Percentiles rank a stretch among this genome's conserved stretches.
Evolutionary conservation across 2,888 invertebrate genomes (phyloP).

Genomic region (Synanthedon vespiformis): DNA sequence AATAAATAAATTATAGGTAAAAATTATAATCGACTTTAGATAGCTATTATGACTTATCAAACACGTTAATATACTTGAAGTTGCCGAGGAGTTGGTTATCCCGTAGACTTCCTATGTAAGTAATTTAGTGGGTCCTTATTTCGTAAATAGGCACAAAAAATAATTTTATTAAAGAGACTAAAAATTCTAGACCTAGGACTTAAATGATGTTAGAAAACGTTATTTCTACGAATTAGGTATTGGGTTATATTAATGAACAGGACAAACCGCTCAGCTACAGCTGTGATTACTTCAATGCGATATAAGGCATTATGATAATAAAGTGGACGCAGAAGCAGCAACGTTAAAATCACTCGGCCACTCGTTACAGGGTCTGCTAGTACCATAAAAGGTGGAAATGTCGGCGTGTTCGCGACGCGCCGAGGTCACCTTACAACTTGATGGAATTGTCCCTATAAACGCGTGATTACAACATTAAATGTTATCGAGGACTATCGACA

Average conservation of each 20-base stretch:
- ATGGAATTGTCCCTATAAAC: constrained; percentile 11
- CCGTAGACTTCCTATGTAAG: too few relatives aligned
- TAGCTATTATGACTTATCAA: too few relatives aligned
- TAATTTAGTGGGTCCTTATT: too few relatives aligned
- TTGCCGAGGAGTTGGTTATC: too few relatives aligned
- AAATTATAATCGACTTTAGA: too few relatives aligned
- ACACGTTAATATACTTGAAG: too few relatives aligned
- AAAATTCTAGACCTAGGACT: too few relatives aligned
- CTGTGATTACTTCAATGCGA: neutral
- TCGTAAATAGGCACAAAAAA: too few relatives aligned
- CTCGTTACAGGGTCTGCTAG: constrained; percentile 28
- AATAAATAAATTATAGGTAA: too few relatives aligned
- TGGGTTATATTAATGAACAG: neutral
- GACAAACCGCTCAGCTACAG: neutral
- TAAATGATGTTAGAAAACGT: too few relatives aligned
- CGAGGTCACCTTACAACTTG: constrained; percentile 5
- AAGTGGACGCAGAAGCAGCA: neutral
- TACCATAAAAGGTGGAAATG: constrained; percentile 33
- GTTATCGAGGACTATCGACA: constrained; percentile 7
- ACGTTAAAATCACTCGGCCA: neutral
- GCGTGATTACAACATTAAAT: constrained; percentile 11
- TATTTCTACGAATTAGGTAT: too few relatives aligned
- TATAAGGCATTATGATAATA: neutral
- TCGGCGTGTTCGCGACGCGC: constrained; percentile 15
- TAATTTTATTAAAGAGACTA: too few relatives aligned